phyloP scores from a whole-genome alignment of 2,797 vertebrate species.

The Melanogrammus aeglefinus region DNA sequence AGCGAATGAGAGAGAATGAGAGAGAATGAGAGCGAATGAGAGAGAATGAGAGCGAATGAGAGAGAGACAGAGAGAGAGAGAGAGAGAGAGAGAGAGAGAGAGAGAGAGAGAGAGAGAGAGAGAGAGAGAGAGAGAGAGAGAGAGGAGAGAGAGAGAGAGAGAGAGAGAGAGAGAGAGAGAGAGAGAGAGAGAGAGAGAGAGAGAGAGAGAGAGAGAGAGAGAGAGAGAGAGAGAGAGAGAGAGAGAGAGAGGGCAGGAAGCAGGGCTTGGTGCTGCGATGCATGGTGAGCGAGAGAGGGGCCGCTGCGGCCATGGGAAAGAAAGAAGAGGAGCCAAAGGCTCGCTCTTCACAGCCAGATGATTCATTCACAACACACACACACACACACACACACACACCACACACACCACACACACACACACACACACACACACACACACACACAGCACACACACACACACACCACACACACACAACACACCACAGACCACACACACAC shows the following conservation, averaged over 20 bases:
- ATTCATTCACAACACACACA: conserved; percentile 41
- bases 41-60: too few relatives aligned
- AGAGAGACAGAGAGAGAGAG: not conserved
- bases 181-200: not conserved
- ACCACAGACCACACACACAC: conserved; percentile 8
- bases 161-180: not conserved
- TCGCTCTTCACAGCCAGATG: conserved; percentile 24
- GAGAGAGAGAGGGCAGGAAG: not conserved
- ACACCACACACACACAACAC: conserved; percentile 21
- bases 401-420: not conserved
- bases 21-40: not conserved
- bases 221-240: not conserved
- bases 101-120: not conserved
- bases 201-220: not conserved
- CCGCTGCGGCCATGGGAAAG: not conserved
- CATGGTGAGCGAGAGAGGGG: not conserved
- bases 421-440: conserved; percentile 1
- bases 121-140: too few relatives aligned
- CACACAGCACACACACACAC: conserved; percentile 10
- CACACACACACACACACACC: conserved; percentile 8
- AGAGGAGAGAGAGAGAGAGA: too few relatives aligned
- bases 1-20: too few relatives aligned
- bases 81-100: not conserved
- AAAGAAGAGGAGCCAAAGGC: not conserved
- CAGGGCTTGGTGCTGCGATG: not conserved